A percentile compares a stretch with the other conserved stretches of the same genome.
These are phyloP conservation scores for Pyrocephalus nanus DNA, from an alignment of 2,797 vertebrate genomes.

Conservation along the genomic window DNA sequence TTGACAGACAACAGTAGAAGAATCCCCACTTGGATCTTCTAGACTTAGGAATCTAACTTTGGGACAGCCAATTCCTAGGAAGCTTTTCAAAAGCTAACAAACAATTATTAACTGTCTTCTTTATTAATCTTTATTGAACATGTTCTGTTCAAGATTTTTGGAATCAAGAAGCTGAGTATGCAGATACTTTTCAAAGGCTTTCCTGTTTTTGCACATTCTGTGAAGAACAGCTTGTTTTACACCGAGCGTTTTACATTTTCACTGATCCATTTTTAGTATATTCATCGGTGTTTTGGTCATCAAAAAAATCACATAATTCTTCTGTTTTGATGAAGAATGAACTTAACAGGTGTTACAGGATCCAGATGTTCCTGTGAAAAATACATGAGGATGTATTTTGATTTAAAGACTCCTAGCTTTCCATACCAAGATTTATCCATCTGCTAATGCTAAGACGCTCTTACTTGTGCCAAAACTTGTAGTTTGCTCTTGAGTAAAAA, in stretches of 20 bases:
- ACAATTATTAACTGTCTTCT: not conserved
- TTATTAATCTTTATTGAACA: not conserved
- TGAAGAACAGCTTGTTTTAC: not conserved
- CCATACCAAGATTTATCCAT: not conserved
- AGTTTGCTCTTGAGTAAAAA: not conserved
- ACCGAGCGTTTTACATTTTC: not conserved
- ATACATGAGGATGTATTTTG: not conserved
- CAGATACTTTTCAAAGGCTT: not conserved
- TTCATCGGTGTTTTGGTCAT: not conserved
- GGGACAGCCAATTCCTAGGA: constrained; percentile 39
- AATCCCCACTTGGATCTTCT: constrained; percentile 72
- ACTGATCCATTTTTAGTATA: not conserved
- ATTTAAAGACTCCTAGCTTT: not conserved
- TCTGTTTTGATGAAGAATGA: not conserved
- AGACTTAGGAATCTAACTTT: constrained; percentile 68
- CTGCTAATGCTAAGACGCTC: not conserved
- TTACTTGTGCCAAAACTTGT: not conserved
- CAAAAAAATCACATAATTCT: not conserved
- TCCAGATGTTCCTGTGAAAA: not conserved
- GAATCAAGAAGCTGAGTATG: not conserved
- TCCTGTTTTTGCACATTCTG: not conserved
- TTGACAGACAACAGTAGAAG: constrained; percentile 54
- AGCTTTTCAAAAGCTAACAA: constrained; percentile 67
- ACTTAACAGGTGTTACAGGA: not conserved
- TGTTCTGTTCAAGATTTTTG: not conserved